Evolutionary conservation across 2,113 vertebrate genomes (phyloP), one percentile per base, ranked within the genome.

Genomic region (Paramormyrops kingsleyae): DNA sequence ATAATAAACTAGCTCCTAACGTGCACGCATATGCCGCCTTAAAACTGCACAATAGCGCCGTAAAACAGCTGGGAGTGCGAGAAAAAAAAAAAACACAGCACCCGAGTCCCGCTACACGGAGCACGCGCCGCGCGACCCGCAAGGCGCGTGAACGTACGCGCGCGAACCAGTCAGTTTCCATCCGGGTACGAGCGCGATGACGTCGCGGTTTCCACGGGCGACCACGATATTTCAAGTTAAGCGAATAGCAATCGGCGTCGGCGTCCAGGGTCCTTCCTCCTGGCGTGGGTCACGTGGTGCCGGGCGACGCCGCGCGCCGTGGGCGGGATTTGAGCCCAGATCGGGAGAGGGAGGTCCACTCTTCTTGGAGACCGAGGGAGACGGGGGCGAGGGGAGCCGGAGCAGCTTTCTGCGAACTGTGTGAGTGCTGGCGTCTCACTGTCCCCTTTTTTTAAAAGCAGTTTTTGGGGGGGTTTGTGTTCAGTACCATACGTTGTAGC

Each of bases 191-290:
- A 87, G 87, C 90, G 85, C 90, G 90, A 91, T 95, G 94, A 96
- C 96, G 95, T 95, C 94, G 80, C 93, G 93, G 95, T 95, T 96
- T 95, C 94, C 94, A 95, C 93, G 92, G 93, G 95, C 95, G 94
- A 96, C 93, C 31, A 77, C 94, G 94, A 94, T 94, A 93, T 94
- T 92, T 91, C 15, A 89, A 7, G 92, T 90, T 94, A 24, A 94
- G 59, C 96, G 95, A 96, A 96, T 96, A 90, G 94, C 92, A 94
- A 94, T 94, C 92, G 92, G 94, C 93, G 93, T 92, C 87, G 93
- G 90, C 83, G 92, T 89, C 90, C 89, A 10, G n/a, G 92, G 93
- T 88, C 93, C 94, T 93, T 92, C 94, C 94, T 94, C 91, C 92
- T 93, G 94, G 94, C 95, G 94, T 88, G 91, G 91, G 92, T 96